Conservation (phyloP, 2,888 invertebrate species). For the Pediacus dermestoides region DNA sequence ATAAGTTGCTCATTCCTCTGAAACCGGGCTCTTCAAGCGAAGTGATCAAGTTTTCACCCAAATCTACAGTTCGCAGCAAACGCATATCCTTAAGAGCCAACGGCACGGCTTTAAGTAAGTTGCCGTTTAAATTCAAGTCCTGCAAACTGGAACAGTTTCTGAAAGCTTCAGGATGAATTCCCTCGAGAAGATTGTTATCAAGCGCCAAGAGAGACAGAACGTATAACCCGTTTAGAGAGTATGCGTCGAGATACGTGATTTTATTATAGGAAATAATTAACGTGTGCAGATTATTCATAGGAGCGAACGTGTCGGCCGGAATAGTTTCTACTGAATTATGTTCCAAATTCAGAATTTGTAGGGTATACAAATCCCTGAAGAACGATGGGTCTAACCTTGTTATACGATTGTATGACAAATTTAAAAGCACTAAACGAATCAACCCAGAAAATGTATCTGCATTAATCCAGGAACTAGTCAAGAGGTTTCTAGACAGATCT, state of each 20-base stretch:
- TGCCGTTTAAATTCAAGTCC: conserved; percentile 86
- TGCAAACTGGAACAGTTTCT: conserved; percentile 86
- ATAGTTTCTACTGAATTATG: conserved; percentile 80
- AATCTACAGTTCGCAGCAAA: conserved; percentile 79
- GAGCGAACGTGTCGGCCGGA: conserved; percentile 82
- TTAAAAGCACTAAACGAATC: conserved; percentile 81
- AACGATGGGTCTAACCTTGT: conserved; percentile 77
- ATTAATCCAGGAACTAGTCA: conserved; percentile 84
- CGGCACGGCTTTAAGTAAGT: conserved; percentile 76
- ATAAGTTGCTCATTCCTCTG: conserved; percentile 78
- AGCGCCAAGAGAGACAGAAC: conserved; percentile 80
- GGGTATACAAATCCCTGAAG: conserved; percentile 80
- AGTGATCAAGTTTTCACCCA: conserved; percentile 86
- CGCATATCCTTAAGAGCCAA: conserved; percentile 81
- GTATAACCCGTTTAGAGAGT: conserved; percentile 82
- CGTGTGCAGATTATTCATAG: conserved; percentile 89
- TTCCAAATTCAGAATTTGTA: conserved; percentile 81
- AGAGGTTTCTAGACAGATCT: conserved; percentile 81
- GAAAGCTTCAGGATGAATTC: conserved; percentile 83
- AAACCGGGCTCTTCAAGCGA: conserved; percentile 78
- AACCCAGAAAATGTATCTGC: conserved; percentile 81
- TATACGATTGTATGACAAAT: conserved; percentile 81
- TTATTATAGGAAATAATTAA: conserved; percentile 82
- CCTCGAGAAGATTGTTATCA: conserved; percentile 80
- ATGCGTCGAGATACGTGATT: conserved; percentile 78